Evolutionary conservation across 2,113 vertebrate genomes (phyloP), one percentile per base, ranked within the genome.

Genomic region (Colinus virginianus): DNA sequence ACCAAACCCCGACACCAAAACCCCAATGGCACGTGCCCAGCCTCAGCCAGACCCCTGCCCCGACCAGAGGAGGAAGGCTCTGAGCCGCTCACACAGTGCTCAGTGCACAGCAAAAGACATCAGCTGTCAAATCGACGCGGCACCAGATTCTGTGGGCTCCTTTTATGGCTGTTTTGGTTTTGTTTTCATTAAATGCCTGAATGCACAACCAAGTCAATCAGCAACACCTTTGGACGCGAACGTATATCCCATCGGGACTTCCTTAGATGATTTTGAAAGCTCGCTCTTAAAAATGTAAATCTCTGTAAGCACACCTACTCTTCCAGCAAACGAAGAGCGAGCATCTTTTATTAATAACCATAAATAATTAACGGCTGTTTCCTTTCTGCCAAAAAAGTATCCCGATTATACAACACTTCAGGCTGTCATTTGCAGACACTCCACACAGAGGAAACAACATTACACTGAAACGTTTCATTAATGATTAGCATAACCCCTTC

Each of bases 351-450:
- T 81, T 84, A 90, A 94, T 72, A 92, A 55, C 63, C 80, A 76
- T 7, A 81, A 95, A 81, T 90, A 90, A 94, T 88, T 76, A 95
- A 71, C 68, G 84, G 66, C 53, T 93, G 59, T 78, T 90, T 84
- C 72, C 84, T 59, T 86, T 81, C 74, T 88, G 77, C 68, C 72
- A 87, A 48, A 85, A 87, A 91, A 67, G 38, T 2, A 32, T 72
- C 5, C 30, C 67, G 71, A 88, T 69, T 90, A 80, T 26, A 78
- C 40, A 78, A 76, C 46, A 87, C 85, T 95, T 78, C 40, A 61
- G 88, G 80, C 90, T 86, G 77, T 36, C 80, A 78, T 66, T 76
- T 58, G 36, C 30, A 62, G 88, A 26, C 69, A 28, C 69, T 76
- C 74, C 70, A 71, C 7, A 16, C 32, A 32, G 64, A 87, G 87